Percentiles rank a stretch among this genome's conserved stretches.
Conservation (phyloP, 1,140 invertebrate genomes). For the Copidosoma floridanum region DNA sequence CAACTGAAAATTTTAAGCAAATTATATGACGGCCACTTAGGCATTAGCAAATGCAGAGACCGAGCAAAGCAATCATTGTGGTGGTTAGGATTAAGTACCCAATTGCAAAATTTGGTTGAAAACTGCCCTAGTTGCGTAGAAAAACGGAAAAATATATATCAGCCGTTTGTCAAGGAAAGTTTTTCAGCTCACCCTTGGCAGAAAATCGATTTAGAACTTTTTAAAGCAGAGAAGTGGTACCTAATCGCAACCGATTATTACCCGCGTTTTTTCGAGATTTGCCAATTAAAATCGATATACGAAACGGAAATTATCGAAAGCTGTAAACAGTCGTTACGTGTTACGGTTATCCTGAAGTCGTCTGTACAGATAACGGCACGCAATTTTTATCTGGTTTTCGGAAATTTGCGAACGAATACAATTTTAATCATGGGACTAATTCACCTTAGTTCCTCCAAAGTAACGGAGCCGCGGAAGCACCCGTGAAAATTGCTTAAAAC, state of each 20-base stretch:
- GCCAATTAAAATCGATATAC: constrained; percentile 21
- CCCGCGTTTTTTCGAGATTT: constrained; percentile 32
- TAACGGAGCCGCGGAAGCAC: constrained; percentile 36
- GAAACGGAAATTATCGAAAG: constrained; percentile 26
- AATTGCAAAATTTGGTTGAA: constrained; percentile 31
- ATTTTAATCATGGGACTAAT: constrained; percentile 32
- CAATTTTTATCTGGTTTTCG: constrained; percentile 23
- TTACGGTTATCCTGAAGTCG: constrained; percentile 34
- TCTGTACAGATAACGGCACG: constrained; percentile 35
- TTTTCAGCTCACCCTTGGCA: constrained; percentile 42
- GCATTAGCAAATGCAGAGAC: constrained; percentile 33
- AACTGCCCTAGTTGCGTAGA: constrained; percentile 49
- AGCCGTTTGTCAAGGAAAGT: constrained; percentile 37
- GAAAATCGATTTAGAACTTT: constrained; percentile 41
- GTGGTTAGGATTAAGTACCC: constrained; percentile 27
- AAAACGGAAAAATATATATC: constrained; percentile 26
- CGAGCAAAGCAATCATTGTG: too few species aligned
- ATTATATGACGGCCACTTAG: constrained; percentile 32
- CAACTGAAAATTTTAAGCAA: constrained; percentile 20
- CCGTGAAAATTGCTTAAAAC: constrained; percentile 37
- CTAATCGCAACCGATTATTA: constrained; percentile 35
- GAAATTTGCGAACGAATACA: too few species aligned
- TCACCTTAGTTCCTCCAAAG: constrained; percentile 36
- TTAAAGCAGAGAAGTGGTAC: constrained; percentile 38
- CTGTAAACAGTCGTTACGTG: constrained; percentile 32